Evolutionary conservation across 1,140 invertebrate genomes (phyloP).

Genomic region (Mamestra configurata): DNA sequence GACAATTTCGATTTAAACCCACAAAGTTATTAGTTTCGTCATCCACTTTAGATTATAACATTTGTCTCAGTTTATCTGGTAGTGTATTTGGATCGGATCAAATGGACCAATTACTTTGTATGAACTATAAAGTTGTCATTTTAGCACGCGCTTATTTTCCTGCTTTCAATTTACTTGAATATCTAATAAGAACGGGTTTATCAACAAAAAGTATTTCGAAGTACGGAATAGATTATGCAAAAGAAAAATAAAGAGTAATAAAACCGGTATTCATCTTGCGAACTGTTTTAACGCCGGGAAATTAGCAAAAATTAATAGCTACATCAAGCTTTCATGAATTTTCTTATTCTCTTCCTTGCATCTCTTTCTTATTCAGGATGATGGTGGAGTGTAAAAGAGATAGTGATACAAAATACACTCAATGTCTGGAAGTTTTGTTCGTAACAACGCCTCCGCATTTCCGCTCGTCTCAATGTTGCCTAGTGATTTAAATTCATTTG

Average conservation of each 20-base stretch:
- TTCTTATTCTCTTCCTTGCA: conserved; percentile 35
- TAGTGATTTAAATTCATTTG: conserved; percentile 58
- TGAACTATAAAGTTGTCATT: conserved; percentile 14
- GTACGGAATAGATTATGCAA: background rate
- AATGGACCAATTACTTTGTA: conserved; percentile 11
- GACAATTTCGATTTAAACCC: conserved; percentile 45
- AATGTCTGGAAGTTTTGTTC: conserved; percentile 49
- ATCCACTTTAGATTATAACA: conserved; percentile 8
- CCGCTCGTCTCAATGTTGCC: conserved; percentile 43
- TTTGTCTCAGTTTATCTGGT: background rate
- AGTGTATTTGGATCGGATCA: conserved; percentile 1
- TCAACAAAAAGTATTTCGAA: conserved; percentile 1
- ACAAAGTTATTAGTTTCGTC: conserved; percentile 37
- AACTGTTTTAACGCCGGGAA: conserved; percentile 36
- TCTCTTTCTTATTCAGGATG: background rate
- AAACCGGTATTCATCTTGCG: conserved; percentile 14
- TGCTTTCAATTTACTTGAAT: background rate
- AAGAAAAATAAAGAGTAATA: conserved; percentile 29
- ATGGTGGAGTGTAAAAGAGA: conserved; percentile 11
- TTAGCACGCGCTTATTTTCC: background rate
- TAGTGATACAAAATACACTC: conserved; percentile 41
- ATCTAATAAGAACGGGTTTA: background rate
- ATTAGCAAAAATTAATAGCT: conserved; percentile 48
- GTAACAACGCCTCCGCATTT: conserved; percentile 54
- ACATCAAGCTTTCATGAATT: conserved; percentile 48